Evolutionary conservation across 2,797 vertebrate species (phyloP), one percentile per base, ranked within the genome.

Genomic region (Platyrinchus mystaceus): DNA sequence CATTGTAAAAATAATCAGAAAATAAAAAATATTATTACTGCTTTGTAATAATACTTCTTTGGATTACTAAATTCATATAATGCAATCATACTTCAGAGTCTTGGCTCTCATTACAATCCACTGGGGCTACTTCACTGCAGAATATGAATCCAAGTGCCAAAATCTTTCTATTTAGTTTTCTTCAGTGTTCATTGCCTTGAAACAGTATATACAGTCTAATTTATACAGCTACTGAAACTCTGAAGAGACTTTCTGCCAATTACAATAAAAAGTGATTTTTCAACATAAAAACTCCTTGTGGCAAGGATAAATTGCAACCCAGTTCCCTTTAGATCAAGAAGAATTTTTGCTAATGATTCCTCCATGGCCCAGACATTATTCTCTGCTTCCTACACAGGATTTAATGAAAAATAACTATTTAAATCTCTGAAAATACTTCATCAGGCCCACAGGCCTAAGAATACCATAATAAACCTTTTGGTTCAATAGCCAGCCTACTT

Each of bases 261-360:
- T 89, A 78, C 22, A 81, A 62, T 59, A 71, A 43, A 78, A 86
- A 59, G 63, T 7, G 6, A 56, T 63, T 87, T 92, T 91, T 88
- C 37, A 89, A 62, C 21, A 77, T 32, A 75, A 53, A 91, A 93
- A 66, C 59, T 87, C 49, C 88, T 87, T 78, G 17, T 85, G 86
- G 87, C 53, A 80, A 94, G 58, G 58, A 85, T 74, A 93, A 93
- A 89, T 83, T 85, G 39, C 58, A 77, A 62, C 71, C 34, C 18
- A 85, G 20, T 30, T 89, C 66, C 75, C 64, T 78, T 75, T 28
- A 83, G 73, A 83, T 50, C 30, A 74, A 77, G 58, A 1, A 56
- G 30, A 62, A 36, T 28, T 92, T 94, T 92, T 90, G 41, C 56
- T 95, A 93, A 90, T 70, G 64, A 68, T 22, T 92, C 37, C 55